Evolutionary conservation across 2,797 vertebrate species (phyloP).

Genomic region (Platyrinchus mystaceus): DNA sequence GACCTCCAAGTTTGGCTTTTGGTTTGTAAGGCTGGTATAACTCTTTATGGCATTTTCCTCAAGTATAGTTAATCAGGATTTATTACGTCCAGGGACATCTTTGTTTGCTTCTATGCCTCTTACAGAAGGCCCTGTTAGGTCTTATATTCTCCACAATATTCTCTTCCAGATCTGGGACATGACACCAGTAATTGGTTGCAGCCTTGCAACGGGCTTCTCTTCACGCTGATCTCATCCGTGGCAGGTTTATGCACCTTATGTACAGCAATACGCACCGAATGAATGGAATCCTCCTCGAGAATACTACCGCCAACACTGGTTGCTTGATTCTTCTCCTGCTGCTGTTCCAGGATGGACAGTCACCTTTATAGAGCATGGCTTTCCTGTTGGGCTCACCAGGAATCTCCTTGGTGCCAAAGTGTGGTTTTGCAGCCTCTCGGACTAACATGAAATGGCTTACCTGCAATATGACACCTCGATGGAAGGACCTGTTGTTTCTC

Average conservation of each 20-base stretch:
- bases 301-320: constrained; percentile 68
- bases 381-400: constrained; percentile 30
- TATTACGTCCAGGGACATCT: neutral
- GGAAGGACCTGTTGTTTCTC: constrained; percentile 11
- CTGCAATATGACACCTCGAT: neutral
- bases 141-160: neutral
- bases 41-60: neutral
- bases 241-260: constrained; percentile 38
- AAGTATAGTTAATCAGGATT: neutral
- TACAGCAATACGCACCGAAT: constrained; percentile 35
- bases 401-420: neutral
- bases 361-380: constrained; percentile 40
- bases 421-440: neutral
- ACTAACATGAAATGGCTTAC: neutral
- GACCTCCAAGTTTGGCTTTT: neutral
- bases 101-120: neutral
- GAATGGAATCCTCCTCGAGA: constrained; percentile 25
- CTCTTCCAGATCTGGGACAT: constrained; percentile 92
- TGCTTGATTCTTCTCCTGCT: constrained; percentile 48
- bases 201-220: constrained; percentile 91
- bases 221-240: constrained; percentile 79
- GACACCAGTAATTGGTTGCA: constrained; percentile 94
- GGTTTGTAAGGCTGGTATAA: neutral
- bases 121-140: neutral
- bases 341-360: constrained; percentile 48